Evolutionary conservation across 2,113 vertebrate genomes (phyloP).

Genomic region (Gallinago paraguaiae): DNA sequence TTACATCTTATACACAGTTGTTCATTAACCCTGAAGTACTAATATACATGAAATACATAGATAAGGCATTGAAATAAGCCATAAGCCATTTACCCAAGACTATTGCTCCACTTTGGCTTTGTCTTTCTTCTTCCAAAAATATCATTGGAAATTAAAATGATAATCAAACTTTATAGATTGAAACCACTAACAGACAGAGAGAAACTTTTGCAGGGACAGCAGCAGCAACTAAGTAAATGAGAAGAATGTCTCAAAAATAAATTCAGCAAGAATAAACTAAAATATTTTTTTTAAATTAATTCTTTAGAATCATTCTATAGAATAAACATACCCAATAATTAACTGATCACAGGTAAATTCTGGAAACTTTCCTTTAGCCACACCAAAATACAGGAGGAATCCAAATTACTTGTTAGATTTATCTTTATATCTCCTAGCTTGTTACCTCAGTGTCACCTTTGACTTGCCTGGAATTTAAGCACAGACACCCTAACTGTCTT

Average conservation of each 20-base stretch:
- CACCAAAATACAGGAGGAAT: neutral
- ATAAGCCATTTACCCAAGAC: neutral
- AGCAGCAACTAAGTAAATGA: neutral
- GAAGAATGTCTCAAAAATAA: neutral
- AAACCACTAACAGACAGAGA: neutral
- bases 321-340: neutral
- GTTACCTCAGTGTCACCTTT: neutral
- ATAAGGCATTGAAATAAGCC: neutral
- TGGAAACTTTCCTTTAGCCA: neutral
- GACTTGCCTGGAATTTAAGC: neutral
- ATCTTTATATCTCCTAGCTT: neutral
- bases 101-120: neutral
- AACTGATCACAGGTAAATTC: neutral
- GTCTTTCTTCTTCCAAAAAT: neutral
- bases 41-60: neutral
- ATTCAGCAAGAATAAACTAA: neutral
- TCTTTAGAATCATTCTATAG: neutral
- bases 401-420: neutral
- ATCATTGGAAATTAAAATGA: neutral
- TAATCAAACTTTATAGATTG: neutral
- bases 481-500: neutral
- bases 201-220: neutral
- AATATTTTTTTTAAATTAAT: neutral
- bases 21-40: neutral
- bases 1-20: neutral